A percentile compares a stretch with the other conserved stretches of the same genome.
Evolutionary conservation across 2,797 vertebrate species (phyloP).

Genomic region (Rallus crepitans): DNA sequence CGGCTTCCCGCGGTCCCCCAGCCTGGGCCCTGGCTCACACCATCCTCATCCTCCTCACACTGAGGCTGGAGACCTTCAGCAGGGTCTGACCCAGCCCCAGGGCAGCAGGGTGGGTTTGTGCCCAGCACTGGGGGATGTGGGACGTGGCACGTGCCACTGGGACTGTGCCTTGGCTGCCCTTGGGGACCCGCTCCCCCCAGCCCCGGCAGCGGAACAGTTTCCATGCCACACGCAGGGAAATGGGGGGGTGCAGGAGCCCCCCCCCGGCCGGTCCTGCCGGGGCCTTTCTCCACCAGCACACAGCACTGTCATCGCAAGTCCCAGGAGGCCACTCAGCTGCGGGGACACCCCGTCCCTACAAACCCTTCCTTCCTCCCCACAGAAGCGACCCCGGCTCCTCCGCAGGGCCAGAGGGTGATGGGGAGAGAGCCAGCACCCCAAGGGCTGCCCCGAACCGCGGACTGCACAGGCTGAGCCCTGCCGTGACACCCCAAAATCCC

Average conservation of each 20-base stretch:
- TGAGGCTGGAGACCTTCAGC: not conserved
- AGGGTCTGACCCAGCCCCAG: not conserved
- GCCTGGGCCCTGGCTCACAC: not conserved
- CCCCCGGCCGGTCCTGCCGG: not conserved
- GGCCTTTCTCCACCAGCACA: not conserved
- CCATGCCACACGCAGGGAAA: not conserved
- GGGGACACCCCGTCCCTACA: not conserved
- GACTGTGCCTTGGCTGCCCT: not conserved
- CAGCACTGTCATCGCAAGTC: not conserved
- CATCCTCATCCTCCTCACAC: not conserved
- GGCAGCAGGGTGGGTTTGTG: not conserved
- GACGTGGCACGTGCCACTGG: not conserved
- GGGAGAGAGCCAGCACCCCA: not conserved
- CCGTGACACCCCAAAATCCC: not conserved
- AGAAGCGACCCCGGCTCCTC: not conserved
- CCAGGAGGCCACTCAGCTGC: not conserved
- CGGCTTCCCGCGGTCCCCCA: rapidly evolving
- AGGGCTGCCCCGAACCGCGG: not conserved
- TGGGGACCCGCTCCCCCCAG: rapidly evolving
- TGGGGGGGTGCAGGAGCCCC: not conserved
- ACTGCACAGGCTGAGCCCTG: not conserved
- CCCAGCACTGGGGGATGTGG: rapidly evolving
- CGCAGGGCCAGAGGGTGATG: not conserved
- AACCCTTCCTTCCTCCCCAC: not conserved
- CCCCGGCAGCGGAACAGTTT: rapidly evolving